Evolutionary conservation across 2,113 vertebrate genomes (phyloP).

Genomic region (Axis porcinus): DNA sequence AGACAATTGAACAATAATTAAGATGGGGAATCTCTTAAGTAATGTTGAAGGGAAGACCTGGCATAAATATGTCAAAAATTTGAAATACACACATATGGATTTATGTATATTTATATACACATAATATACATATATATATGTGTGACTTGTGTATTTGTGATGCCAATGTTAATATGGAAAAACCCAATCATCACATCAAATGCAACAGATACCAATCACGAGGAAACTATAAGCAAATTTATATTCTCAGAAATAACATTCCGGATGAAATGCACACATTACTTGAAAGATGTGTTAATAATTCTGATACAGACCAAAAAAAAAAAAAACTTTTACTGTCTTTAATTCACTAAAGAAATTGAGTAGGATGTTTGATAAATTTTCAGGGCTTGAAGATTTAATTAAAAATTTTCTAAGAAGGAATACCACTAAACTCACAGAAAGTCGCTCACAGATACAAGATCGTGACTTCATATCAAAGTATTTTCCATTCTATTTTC

Average conservation of each 20-base stretch:
- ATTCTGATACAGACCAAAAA: background rate
- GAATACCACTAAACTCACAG: background rate
- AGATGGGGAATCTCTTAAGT: background rate
- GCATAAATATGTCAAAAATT: background rate
- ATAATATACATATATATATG: background rate
- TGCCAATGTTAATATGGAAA: background rate
- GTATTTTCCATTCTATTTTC: background rate
- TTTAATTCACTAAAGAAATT: background rate
- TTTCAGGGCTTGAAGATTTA: background rate
- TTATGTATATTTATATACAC: background rate
- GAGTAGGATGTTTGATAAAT: background rate
- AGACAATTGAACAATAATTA: background rate
- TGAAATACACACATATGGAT: background rate
- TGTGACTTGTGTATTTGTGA: background rate
- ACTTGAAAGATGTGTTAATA: background rate
- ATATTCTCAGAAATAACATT: accelerated
- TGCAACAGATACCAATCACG: accelerated
- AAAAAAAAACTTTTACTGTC: background rate
- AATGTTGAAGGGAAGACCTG: background rate
- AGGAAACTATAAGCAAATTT: background rate
- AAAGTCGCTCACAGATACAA: background rate
- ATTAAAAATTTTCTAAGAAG: background rate
- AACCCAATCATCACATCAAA: background rate
- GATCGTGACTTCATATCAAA: background rate
- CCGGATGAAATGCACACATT: background rate